A percentile compares a stretch with the other conserved stretches of the same genome.
Conservation (phyloP, 2,888 invertebrate genomes). For the Lucinisca nassula region DNA sequence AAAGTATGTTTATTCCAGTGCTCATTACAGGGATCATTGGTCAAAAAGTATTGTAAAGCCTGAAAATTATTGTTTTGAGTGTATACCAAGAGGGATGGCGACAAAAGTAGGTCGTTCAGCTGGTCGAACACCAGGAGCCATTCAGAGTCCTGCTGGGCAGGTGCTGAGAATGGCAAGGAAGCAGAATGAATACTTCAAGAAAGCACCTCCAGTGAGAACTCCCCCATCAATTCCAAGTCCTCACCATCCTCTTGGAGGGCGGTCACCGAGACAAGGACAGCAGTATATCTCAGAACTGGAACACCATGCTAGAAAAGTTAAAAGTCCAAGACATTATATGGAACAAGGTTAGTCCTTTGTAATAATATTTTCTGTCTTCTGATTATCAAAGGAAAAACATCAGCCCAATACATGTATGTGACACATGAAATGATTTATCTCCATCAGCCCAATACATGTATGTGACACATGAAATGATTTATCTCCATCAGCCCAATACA, state of each 20-base stretch:
- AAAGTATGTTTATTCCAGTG: no score
- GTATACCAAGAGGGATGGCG: conserved; percentile 72
- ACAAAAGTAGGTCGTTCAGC: conserved; percentile 80
- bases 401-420: no score
- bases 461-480: no score
- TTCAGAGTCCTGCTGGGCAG: conserved; percentile 73
- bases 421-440: no score
- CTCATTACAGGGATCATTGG: conserved; percentile 31
- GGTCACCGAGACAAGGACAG: conserved; percentile 72
- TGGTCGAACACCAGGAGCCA: conserved; percentile 78
- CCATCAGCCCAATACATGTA: no score
- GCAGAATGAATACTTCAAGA: conserved; percentile 75
- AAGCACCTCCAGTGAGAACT: conserved; percentile 78
- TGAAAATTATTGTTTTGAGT: conserved; percentile 75
- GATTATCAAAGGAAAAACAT: no score
- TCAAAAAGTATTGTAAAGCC: conserved; percentile 70
- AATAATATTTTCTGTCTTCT: no score
- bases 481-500: no score
- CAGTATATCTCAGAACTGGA: conserved; percentile 81
- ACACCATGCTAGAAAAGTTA: conserved; percentile 81
- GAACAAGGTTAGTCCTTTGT: conserved; percentile 76
- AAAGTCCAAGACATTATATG: conserved; percentile 83
- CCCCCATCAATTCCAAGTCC: conserved; percentile 85
- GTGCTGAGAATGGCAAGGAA: conserved; percentile 77
- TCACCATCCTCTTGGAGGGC: conserved; percentile 62